Conservation (phyloP, 2,113 vertebrate genomes). For the Raja brachyura region DNA sequence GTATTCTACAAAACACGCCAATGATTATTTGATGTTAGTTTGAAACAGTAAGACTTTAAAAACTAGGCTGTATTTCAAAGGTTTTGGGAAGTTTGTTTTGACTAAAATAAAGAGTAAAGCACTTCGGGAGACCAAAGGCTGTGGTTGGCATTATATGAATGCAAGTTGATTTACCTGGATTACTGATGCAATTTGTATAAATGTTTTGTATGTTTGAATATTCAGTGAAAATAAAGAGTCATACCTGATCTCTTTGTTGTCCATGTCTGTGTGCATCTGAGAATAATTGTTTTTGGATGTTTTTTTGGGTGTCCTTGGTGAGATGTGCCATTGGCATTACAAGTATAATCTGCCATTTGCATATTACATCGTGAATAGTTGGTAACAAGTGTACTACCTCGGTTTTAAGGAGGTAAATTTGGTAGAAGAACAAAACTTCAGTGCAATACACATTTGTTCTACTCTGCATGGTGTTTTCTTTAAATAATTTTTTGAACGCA, state of each 20-base stretch:
- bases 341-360: not conserved
- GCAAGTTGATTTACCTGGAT: not conserved
- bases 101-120: too few species aligned
- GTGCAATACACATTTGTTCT: not conserved
- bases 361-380: not conserved
- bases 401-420: not conserved
- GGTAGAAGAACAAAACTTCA: not conserved
- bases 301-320: not conserved
- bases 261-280: not conserved
- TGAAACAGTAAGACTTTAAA: not conserved
- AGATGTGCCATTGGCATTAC: not conserved
- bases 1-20: not conserved
- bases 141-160: too few species aligned
- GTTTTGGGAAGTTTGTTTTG: not conserved
- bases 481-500: not conserved
- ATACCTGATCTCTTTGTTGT: not conserved
- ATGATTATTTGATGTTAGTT: not conserved
- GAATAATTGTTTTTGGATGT: not conserved
- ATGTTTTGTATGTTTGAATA: not conserved
- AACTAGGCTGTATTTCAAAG: not conserved
- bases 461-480: not conserved
- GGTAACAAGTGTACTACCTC: not conserved
- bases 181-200: not conserved
- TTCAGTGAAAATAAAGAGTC: not conserved
- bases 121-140: too few species aligned